Conservation (phyloP, 1,140 invertebrate species). For the Diorhabda sublineata region DNA sequence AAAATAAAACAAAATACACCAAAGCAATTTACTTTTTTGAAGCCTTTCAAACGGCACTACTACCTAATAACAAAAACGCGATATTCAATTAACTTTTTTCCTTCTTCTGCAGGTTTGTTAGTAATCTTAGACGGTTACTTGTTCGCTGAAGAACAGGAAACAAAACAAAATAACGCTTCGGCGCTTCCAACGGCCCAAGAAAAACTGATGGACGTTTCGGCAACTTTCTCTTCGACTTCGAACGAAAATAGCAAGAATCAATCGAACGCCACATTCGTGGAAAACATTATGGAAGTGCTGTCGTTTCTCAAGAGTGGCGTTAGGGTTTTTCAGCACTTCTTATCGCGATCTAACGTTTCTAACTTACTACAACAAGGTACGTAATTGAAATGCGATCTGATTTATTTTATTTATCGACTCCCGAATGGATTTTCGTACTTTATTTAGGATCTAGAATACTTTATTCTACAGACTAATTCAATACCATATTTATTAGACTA, state of each 20-base stretch:
- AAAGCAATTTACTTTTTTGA: no score
- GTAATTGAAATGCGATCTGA: constrained; percentile 18
- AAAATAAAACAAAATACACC: no score
- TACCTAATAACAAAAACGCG: no score
- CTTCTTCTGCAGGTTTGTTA: constrained; percentile 31
- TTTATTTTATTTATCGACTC: not conserved
- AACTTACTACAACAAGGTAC: constrained; percentile 53
- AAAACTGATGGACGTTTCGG: constrained; percentile 24
- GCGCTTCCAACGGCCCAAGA: constrained; percentile 24
- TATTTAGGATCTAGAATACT: no score
- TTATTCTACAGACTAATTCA: no score
- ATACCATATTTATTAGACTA: no score
- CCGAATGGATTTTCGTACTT: no score
- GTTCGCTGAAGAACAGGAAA: constrained; percentile 44
- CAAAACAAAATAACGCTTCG: constrained; percentile 13
- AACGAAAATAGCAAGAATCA: constrained; percentile 46
- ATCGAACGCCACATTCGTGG: constrained; percentile 52
- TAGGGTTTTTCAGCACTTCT: constrained; percentile 61
- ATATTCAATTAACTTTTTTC: constrained; percentile 1
- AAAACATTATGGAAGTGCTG: constrained; percentile 56
- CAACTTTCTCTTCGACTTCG: not conserved
- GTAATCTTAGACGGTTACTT: constrained; percentile 52
- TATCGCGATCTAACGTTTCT: constrained; percentile 57
- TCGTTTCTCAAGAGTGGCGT: constrained; percentile 58
- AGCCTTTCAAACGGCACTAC: no score